These are phyloP conservation scores for Catostomus latipinnis DNA, from an alignment of 2,797 vertebrate species.

Conservation along the genomic window DNA sequence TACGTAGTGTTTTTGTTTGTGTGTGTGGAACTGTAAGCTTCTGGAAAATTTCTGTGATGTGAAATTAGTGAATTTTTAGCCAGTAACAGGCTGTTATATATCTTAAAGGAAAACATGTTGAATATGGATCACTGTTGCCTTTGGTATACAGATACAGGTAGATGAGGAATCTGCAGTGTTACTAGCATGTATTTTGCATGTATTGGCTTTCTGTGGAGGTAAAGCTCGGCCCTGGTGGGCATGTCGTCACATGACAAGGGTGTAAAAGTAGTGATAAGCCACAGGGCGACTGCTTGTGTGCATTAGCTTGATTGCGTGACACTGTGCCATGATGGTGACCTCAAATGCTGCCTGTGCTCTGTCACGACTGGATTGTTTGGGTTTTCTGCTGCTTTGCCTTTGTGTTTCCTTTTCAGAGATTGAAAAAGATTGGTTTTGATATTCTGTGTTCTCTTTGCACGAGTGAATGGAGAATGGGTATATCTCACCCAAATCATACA, in stretches of 20 bases:
- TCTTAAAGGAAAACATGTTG: neutral
- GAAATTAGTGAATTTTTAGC: neutral
- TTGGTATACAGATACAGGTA: neutral
- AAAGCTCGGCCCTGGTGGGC: neutral
- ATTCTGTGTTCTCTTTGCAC: neutral
- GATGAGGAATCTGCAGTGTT: neutral
- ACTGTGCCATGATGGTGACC: conserved; percentile 3
- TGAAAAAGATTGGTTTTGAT: conserved; percentile 13
- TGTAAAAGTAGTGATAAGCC: conserved; percentile 32
- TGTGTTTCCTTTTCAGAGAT: conserved; percentile 32
- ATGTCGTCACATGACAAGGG: neutral
- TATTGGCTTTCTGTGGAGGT: neutral
- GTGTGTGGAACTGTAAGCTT: neutral
- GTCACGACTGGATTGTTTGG: conserved; percentile 29
- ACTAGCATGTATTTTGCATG: neutral
- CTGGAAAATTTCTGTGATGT: neutral
- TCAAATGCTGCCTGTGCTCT: conserved; percentile 15
- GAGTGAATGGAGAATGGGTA: neutral
- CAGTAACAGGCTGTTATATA: neutral
- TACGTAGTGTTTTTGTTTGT: neutral
- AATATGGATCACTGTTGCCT: neutral
- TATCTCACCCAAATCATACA: neutral
- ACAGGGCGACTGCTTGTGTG: conserved; percentile 19
- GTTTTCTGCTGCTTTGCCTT: conserved; percentile 9
- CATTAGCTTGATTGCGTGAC: conserved; percentile 33